Percentiles rank a stretch among this genome's conserved stretches.
phyloP scores from a whole-genome alignment of 2,113 vertebrate species.

The Lagopus leucura region DNA sequence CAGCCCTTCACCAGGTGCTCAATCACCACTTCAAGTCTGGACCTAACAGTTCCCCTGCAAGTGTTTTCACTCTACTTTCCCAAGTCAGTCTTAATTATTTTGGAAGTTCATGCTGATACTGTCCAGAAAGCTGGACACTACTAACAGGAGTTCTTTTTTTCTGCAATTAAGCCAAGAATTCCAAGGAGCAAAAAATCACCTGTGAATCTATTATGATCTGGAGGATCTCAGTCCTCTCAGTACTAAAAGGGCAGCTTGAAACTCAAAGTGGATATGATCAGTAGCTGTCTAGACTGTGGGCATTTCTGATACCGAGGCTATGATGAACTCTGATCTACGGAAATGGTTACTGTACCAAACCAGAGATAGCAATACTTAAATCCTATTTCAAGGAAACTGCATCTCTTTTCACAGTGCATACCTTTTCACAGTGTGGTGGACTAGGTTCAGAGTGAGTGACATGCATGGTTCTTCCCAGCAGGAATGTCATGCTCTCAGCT shows the following conservation, averaged over 20 bases:
- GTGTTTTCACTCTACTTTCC: background rate
- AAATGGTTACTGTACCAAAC: background rate
- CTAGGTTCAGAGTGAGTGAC: background rate
- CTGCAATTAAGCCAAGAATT: background rate
- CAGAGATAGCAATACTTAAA: background rate
- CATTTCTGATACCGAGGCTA: background rate
- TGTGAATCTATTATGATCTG: background rate
- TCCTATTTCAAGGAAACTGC: background rate
- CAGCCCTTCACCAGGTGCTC: too few relatives aligned
- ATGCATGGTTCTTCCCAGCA: background rate
- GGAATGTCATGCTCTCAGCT: background rate
- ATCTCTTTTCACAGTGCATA: background rate
- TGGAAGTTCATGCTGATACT: background rate
- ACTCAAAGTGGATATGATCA: background rate
- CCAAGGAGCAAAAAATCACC: background rate
- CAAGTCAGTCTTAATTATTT: background rate
- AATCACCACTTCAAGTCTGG: too few relatives aligned
- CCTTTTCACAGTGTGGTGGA: background rate
- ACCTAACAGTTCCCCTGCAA: too few relatives aligned
- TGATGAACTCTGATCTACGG: background rate
- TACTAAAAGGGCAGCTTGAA: background rate
- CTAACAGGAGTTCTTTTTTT: background rate
- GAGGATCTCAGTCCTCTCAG: background rate
- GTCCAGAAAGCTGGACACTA: background rate
- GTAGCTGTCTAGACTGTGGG: background rate